Evolutionary conservation across 1,140 invertebrate species (phyloP), one percentile per base, ranked within the genome.

Genomic region (Cotesia typhae): DNA sequence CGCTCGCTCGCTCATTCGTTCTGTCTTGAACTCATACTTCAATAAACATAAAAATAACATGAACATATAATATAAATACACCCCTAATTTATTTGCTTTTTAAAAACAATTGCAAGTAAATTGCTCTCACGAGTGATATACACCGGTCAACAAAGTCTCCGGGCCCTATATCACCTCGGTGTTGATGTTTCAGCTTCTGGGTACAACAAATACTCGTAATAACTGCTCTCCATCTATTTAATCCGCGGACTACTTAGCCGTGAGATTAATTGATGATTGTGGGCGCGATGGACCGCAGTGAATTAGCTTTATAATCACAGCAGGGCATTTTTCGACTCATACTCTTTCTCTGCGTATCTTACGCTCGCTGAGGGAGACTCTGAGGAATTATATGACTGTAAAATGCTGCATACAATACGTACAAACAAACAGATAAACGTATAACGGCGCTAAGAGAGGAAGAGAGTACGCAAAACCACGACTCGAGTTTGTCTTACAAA

Each of bases 401-500:
- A 47, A 2, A 47, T 9, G 41, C 6, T 47, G 41, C 6, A 10
- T 47, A 10, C 6, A 47, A 10, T 47, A 47, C 41, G 10, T 10
- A 47, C 41, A 47, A 9, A 47, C 66, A 63, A 41, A 63, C 53
- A 68, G 38, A 35, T 64, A 70, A 70, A 75, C 74, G 17, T 17
- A 12, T 37, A 36, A 41, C 66, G 66, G 47, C 52, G 68, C 51
- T 55, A 51, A 35, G 37, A 41, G 36, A 61, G 66, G 9, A 66
- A 68, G 65, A 75, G 74, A 75, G 68, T 66, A 71, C 60, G 69
- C 59, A 57, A 71, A 64, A 52, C 53, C 55, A 67, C 53, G 65
- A 71, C 70, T 71, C 64, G 77, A 83, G 83, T 85, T 86, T 85
- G 82, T 85, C 83, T 84, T 85, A 82, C 82, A 86, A 85, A 86